Evolutionary conservation across 2,888 invertebrate genomes (phyloP), one percentile per base, ranked within the genome.

Genomic region (Hirtodrosophila confusa): DNA sequence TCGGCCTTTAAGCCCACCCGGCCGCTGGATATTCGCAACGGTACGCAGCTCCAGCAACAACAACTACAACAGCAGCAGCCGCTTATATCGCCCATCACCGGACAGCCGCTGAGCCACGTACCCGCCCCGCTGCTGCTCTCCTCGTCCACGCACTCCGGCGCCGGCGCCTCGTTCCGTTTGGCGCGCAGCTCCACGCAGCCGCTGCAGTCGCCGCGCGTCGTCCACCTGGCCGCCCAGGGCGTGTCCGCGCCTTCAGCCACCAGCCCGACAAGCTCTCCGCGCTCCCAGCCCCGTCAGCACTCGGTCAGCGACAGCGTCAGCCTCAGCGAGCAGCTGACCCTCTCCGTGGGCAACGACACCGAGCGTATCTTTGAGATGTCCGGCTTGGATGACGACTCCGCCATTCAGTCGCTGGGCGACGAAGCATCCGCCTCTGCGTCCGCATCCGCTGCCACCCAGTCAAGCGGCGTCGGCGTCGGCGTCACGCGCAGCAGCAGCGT

Each of bases 401-500:
- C 85, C 58, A 72, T 74, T 27, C 78, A 86, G 53, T 84, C 77
- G 68, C 66, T 78, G 43, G 73, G 72, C 69, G 88, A 75, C 12
- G 79, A 71, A 7, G 69, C 57, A 6, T 40, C 69, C 53, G 11
- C 58, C 7, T 40, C 67, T 12, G 12, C 63, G 8, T 8, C 63
- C 27, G 29, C 44, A 11, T 24, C 66, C 27, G 23, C 66, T 4
- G 47, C 64, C 36, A 51, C 63, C 41, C 41, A 75, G 12, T 50
- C 70, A 12, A 48, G 50, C 37, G 62, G 74, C 11, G 17, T 1
- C 17, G 17, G 17, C 17, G 43, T 62, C 24, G 71, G 71, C 27
- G 36, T 93, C 45, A 92, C 92, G 53, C 93, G 94, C 77, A 94
- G 94, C 75, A 93, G 94, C 83, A 95, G 95, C 80, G 95, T 95